phyloP scores from a whole-genome alignment of 2,113 vertebrate species.

The Crotalus helleri region DNA sequence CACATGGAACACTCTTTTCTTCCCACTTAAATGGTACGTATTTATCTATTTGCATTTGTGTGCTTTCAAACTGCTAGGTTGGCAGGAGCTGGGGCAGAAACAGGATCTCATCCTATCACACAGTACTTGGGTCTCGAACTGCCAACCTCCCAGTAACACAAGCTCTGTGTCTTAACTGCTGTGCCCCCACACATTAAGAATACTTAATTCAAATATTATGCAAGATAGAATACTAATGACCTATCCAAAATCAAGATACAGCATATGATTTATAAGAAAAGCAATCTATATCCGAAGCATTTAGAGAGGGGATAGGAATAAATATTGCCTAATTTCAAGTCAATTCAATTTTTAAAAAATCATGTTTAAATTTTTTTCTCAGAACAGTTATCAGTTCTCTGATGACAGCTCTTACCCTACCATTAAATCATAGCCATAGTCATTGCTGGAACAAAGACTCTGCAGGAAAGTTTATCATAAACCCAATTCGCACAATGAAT shows the following conservation, averaged over 20 bases:
- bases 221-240: background rate
- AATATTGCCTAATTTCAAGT: background rate
- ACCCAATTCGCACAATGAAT: background rate
- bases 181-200: background rate
- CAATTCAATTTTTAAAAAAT: background rate
- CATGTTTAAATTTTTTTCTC: background rate
- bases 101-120: background rate
- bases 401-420: background rate
- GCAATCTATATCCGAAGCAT: background rate
- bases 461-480: background rate
- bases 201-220: background rate
- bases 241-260: background rate
- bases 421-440: background rate
- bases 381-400: background rate
- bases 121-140: background rate
- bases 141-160: background rate
- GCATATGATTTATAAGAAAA: background rate
- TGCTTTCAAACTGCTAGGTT: background rate
- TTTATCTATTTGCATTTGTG: background rate
- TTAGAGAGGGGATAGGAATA: background rate
- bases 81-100: background rate
- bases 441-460: background rate
- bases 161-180: background rate
- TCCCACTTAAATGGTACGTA: background rate
- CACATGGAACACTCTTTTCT: background rate